Evolutionary conservation across 2,888 invertebrate species (phyloP), one percentile per base, ranked within the genome.

Genomic region (Dorcus parallelipipedus): DNA sequence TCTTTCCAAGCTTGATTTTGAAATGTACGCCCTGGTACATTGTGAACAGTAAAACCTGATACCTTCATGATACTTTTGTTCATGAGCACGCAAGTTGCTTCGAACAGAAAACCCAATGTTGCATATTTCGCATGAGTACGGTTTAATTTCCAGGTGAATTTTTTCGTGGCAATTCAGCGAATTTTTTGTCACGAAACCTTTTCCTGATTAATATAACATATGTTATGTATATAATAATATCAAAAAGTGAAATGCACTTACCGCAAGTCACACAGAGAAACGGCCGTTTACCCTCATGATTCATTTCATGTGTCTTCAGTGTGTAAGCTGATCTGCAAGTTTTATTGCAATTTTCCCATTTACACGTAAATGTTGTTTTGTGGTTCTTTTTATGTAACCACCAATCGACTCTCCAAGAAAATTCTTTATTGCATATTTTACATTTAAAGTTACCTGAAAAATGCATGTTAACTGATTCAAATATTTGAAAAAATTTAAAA

Each of bases 251-350:
- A 45, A 9, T 45, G 38, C 56, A 59, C 62, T 58, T 64, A 73
- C 73, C 73, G 62, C 73, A 73, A 26, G 70, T 69, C 5, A 71
- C 71, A 64, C 73, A 73, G 14, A 73, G 58, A 61, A 67, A 73
- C 6, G 67, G 67, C 26, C 67, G 61, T 49, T 67, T 68, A 45
- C 69, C 71, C 56, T 67, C 67, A 58, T 72, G 72, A 56, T 62
- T 65, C 58, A 67, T 61, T 60, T 68, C 58, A 52, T 72, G 72
- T 14, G 65, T 69, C 58, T 67, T 66, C 26, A 71, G 57, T 2
- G 67, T 61, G 43, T 66, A 66, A 4, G 65, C 57, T 1, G 70
- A 67, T 17, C 64, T 61, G 45, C 67, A 68, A 10, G 65, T 58
- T 60, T 71, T 69, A 7, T 60, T 58, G 52, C 73, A 73, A 45